Evolutionary conservation across 2,113 vertebrate species (phyloP), one percentile per base, ranked within the genome.

Genomic region (Poeciliopsis retropinna): DNA sequence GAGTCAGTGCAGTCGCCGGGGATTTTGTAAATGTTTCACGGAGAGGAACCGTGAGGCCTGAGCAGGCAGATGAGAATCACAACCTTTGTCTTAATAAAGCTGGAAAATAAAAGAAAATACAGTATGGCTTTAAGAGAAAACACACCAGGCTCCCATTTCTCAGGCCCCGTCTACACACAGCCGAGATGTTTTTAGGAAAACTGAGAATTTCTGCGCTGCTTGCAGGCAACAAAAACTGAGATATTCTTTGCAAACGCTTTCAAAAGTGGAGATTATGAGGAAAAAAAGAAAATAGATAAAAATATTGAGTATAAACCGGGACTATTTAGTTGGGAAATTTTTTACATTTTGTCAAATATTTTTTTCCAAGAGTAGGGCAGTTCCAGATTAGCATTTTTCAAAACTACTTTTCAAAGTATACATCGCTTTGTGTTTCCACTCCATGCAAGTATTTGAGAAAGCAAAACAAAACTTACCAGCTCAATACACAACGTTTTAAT

Each of bases 91-190:
- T 82, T 37, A 62, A 72, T 25, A 70, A 80, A 78, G 78, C 67
- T 75, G 79, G 14, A 61, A 81, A 37, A 34, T 7, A 34, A 34
- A 39, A 69, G 57, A 81, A 86, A 72, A 66, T 71, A 83, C 70
- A 85, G 83, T 85, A 85, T 85, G 84, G 86, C 86, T 88, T 88
- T 64, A 68, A 25, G 25, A 57, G 10, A 76, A 88, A 85, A 67
- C 27, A 80, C 80, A 85, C 72, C 51, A 81, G 75, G 1, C 15
- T 9, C 29, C 61, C 9, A 8, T 31, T 30, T 29, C 61, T 31
- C 60, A 60, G 60, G 25, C n/a, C 27, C 13, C 12, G 4, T 47
- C 17, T 17, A 47, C 4, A 47, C 17, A 17, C 34, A n/a, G 25
- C 51, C 51, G 2, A n/a, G 51, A n/a, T 25, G 25, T 25, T 37